A percentile compares a stretch with the other conserved stretches of the same genome.
Conservation (phyloP, 2,113 vertebrate species). For the Otis tarda region DNA sequence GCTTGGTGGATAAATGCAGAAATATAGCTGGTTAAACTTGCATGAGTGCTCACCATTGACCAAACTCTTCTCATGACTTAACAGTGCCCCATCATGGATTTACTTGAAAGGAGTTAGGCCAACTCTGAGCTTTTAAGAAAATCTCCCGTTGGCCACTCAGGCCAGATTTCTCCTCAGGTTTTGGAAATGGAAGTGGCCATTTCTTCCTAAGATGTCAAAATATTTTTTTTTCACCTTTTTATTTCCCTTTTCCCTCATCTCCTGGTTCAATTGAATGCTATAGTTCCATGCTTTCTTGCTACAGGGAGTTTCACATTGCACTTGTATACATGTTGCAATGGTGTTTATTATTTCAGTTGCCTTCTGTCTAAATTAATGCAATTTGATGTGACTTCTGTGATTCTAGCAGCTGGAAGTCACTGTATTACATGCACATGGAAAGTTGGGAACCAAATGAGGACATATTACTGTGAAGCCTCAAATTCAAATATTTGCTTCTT, state of each 20-base stretch:
- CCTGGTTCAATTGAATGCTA: background rate
- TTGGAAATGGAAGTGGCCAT: background rate
- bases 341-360: background rate
- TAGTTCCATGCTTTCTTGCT: background rate
- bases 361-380: background rate
- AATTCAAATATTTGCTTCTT: background rate
- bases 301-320: background rate
- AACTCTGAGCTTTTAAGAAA: background rate
- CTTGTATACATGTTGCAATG: background rate
- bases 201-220: background rate
- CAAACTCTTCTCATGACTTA: background rate
- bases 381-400: background rate
- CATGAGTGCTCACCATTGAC: background rate
- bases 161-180: background rate
- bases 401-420: background rate
- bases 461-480: background rate
- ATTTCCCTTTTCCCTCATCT: background rate
- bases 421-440: background rate
- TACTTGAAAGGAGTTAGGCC: background rate
- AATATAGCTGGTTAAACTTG: background rate
- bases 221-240: background rate
- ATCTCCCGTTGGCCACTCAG: background rate
- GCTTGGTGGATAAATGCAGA: background rate
- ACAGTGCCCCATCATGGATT: background rate
- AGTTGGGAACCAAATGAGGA: background rate